These are phyloP conservation scores for Platorchestia sp. DNA, from an alignment of 1,140 invertebrate species.

Conservation along the genomic window DNA sequence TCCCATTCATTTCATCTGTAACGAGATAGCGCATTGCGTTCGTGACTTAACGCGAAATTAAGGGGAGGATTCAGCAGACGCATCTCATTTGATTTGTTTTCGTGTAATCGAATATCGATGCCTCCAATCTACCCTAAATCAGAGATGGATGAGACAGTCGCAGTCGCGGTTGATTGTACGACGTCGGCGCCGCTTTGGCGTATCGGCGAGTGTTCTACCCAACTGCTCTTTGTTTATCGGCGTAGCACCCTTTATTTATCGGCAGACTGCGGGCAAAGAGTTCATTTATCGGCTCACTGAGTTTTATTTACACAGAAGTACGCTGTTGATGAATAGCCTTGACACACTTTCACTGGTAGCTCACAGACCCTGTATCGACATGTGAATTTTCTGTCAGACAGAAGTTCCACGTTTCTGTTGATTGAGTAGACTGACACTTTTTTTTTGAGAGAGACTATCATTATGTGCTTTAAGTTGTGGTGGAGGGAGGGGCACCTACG, in stretches of 20 bases:
- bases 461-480: no score
- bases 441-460: no score
- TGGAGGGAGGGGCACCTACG: no score
- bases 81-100: constrained; percentile 40
- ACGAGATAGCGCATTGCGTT: neutral
- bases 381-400: no score
- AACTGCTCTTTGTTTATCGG: neutral
- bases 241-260: neutral
- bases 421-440: no score
- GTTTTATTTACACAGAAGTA: no score
- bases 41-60: neutral
- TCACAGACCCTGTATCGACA: no score
- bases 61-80: neutral
- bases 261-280: neutral
- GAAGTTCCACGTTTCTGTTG: no score
- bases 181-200: neutral
- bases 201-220: neutral
- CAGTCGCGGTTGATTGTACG: neutral
- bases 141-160: neutral
- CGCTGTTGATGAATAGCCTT: no score
- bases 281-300: neutral
- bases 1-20: neutral
- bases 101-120: constrained; percentile 42
- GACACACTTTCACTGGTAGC: no score
- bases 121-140: constrained; percentile 18